Evolutionary conservation across 2,113 vertebrate genomes (phyloP).

Genomic region (Australoheros scitulus): DNA sequence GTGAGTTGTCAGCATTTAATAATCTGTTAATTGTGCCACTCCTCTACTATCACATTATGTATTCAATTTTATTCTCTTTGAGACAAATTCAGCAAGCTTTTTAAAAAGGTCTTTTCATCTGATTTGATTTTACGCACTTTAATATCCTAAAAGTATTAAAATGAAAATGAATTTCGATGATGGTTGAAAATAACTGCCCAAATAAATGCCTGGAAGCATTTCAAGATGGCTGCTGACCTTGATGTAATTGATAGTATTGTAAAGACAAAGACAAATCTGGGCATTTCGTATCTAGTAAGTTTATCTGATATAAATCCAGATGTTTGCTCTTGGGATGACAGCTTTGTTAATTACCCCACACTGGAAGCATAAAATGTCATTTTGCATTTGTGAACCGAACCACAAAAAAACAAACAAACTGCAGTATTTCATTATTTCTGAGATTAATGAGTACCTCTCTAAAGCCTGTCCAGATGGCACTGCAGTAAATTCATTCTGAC

Average conservation of each 20-base stretch:
- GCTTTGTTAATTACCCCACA: background rate
- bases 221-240: background rate
- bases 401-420: background rate
- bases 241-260: background rate
- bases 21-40: too few relatives aligned
- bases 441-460: background rate
- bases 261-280: background rate
- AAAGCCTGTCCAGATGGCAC: background rate
- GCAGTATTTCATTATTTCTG: background rate
- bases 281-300: background rate
- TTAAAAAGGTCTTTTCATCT: background rate
- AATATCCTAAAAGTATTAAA: background rate
- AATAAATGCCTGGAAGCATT: background rate
- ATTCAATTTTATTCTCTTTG: too few relatives aligned
- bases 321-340: background rate
- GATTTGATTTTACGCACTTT: background rate
- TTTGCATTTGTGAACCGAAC: background rate
- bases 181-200: background rate
- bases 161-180: background rate
- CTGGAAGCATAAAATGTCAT: background rate
- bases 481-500: background rate
- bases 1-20: too few relatives aligned
- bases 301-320: background rate
- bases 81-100: background rate
- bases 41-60: too few relatives aligned